Percentiles rank a stretch among this genome's conserved stretches.
These are phyloP conservation scores for Oreohelix idahoensis DNA, from an alignment of 1,140 invertebrate species.

Conservation along the genomic window DNA sequence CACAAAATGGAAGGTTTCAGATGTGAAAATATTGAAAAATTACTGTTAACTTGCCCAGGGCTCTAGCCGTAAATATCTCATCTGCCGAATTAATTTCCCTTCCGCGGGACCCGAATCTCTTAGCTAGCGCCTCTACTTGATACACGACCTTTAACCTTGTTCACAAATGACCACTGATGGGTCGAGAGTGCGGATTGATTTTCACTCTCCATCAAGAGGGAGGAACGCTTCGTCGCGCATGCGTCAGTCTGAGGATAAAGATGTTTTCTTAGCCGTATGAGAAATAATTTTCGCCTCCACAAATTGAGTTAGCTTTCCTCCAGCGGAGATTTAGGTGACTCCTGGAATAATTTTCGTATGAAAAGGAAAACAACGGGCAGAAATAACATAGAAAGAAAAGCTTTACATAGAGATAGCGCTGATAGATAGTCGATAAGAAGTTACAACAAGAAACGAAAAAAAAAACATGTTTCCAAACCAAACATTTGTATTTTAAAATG, in stretches of 20 bases:
- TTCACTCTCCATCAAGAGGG: neutral
- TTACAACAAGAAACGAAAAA: too few relatives aligned
- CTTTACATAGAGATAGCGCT: too few relatives aligned
- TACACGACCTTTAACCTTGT: constrained; percentile 1
- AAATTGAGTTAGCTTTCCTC: neutral
- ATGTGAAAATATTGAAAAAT: neutral
- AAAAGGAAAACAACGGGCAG: neutral
- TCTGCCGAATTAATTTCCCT: constrained; percentile 3
- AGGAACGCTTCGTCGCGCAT: neutral
- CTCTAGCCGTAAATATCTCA: neutral
- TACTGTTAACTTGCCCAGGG: too few relatives aligned
- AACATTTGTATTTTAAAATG: too few relatives aligned
- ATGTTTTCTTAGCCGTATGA: neutral
- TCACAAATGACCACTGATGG: constrained; percentile 14
- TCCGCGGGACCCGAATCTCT: neutral
- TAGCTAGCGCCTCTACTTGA: neutral
- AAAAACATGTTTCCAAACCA: too few relatives aligned
- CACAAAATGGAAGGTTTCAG: neutral
- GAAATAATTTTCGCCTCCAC: neutral
- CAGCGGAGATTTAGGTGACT: neutral
- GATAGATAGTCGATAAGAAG: too few relatives aligned
- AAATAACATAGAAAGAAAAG: too few relatives aligned
- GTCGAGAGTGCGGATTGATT: constrained; percentile 25
- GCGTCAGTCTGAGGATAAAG: neutral
- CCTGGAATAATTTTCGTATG: neutral